These are phyloP conservation scores for Erpornis zantholeuca DNA, from an alignment of 2,113 vertebrate genomes.

Conservation along the genomic window DNA sequence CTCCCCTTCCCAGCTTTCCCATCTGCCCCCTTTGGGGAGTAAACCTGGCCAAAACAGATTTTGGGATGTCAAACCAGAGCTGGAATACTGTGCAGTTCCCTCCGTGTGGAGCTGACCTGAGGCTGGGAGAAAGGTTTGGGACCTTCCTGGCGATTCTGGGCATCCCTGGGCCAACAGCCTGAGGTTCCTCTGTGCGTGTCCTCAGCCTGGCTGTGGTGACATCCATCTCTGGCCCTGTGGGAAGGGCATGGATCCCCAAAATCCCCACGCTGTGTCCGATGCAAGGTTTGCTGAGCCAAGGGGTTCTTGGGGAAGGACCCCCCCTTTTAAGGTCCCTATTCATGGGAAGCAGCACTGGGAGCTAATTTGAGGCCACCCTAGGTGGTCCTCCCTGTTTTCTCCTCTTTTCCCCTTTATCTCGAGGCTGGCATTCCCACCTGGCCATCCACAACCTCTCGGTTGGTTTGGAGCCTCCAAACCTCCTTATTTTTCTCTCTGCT, in stretches of 20 bases:
- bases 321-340: too few relatives aligned
- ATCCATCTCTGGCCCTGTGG: neutral
- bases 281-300: neutral
- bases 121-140: neutral
- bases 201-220: neutral
- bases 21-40: rapidly evolving
- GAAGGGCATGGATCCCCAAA: neutral
- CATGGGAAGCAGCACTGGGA: neutral
- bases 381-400: neutral
- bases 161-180: neutral
- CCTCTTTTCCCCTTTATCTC: neutral
- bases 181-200: neutral
- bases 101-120: rapidly evolving
- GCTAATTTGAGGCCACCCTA: neutral
- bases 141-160: neutral
- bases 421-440: too few relatives aligned
- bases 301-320: neutral
- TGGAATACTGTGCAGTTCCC: rapidly evolving
- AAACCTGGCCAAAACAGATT: neutral
- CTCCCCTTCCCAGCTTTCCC: neutral
- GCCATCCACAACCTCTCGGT: rapidly evolving
- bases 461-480: neutral
- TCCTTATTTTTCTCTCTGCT: neutral
- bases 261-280: rapidly evolving
- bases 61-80: neutral